phyloP scores from a whole-genome alignment of 2,113 vertebrate species.

The Dipodomys ordii region DNA sequence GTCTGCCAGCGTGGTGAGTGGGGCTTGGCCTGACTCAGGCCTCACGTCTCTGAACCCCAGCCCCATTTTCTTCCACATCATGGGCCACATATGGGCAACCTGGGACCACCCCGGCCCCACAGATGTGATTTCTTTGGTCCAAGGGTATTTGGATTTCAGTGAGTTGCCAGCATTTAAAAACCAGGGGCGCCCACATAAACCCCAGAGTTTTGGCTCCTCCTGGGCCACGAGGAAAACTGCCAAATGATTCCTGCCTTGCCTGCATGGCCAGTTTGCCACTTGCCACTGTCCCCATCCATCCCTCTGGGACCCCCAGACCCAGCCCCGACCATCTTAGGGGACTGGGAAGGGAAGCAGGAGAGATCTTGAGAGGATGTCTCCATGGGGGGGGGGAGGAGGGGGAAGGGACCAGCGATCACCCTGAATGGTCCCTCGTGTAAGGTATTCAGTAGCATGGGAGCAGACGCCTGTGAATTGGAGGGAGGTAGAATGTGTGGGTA shows the following conservation, averaged over 20 bases:
- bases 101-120: conserved; percentile 67
- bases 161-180: conserved; percentile 72
- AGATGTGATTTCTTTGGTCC: conserved; percentile 74
- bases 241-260: conserved; percentile 66
- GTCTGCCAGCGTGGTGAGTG: accelerated
- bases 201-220: conserved; percentile 68
- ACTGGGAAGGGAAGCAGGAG: neutral
- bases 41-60: neutral
- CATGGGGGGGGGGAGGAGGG: neutral
- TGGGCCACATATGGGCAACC: conserved; percentile 59
- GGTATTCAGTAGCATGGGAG: too few relatives aligned
- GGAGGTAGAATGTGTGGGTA: neutral
- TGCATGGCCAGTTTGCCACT: conserved; percentile 4
- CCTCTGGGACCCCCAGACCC: neutral
- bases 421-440: neutral
- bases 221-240: conserved; percentile 51
- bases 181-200: conserved; percentile 71
- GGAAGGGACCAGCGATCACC: neutral
- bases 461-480: neutral
- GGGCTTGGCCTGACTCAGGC: neutral
- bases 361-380: neutral
- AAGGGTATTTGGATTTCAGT: conserved; percentile 64
- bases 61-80: neutral
- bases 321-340: neutral
- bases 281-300: neutral